Evolutionary conservation across 2,113 vertebrate species (phyloP).

Genomic region (Microtus montanus): DNA sequence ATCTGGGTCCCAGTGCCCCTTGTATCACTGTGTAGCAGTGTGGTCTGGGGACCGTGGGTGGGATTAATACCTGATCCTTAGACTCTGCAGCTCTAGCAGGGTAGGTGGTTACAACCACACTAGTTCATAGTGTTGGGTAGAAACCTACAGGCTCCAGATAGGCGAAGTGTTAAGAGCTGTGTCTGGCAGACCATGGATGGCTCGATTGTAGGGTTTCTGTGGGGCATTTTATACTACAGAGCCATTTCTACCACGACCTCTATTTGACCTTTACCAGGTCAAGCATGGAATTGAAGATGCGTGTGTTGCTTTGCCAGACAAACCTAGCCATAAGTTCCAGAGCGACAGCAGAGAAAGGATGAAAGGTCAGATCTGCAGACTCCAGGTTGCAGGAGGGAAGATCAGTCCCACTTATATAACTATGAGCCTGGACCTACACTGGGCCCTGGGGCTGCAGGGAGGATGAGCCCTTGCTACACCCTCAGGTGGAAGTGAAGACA

Average conservation of each 20-base stretch:
- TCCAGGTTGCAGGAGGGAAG: neutral
- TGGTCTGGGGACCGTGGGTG: neutral
- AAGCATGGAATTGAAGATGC: neutral
- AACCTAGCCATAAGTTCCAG: neutral
- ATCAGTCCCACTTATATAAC: neutral
- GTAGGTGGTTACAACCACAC: neutral
- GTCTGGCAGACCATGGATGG: neutral
- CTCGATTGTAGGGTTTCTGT: accelerated
- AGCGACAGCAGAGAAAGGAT: neutral
- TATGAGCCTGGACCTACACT: neutral
- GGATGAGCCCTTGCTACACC: no score
- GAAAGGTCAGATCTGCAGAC: neutral
- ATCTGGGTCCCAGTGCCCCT: neutral
- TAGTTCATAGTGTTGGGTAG: neutral
- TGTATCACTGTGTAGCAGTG: neutral
- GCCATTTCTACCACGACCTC: neutral
- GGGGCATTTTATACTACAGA: neutral
- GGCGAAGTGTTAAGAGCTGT: neutral
- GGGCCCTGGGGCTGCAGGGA: neutral
- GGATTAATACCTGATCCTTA: neutral
- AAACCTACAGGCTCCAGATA: neutral
- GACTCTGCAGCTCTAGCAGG: neutral
- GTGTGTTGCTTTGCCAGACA: accelerated
- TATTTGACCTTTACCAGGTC: neutral
- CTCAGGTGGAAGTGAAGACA: neutral